A percentile compares a stretch with the other conserved stretches of the same genome.
Conservation (phyloP, 2,113 vertebrate species). For the Polypterus bichir region DNA sequence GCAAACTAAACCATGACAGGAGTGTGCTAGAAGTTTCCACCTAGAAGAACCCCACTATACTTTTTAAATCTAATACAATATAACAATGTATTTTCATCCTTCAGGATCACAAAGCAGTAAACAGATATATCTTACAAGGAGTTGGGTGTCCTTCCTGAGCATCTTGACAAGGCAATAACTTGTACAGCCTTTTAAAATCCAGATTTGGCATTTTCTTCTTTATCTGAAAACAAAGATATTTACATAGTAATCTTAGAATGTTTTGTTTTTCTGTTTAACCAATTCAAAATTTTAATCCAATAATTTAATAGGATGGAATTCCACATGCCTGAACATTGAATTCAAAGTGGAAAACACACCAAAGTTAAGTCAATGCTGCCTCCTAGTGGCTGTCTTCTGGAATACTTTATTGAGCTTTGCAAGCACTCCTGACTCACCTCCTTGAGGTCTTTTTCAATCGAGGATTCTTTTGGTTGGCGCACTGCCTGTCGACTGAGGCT, state of each 20-base stretch:
- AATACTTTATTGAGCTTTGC: background rate
- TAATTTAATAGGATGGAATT: no score
- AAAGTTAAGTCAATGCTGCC: background rate
- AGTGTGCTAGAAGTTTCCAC: no score
- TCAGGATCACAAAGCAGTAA: background rate
- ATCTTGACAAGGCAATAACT: constrained; percentile 16
- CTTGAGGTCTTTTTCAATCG: constrained; percentile 2
- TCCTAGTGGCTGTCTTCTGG: background rate
- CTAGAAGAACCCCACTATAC: no score
- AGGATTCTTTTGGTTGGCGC: background rate
- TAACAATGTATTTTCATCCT: background rate
- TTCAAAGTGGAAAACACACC: no score
- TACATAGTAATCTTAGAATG: no score
- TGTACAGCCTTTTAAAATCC: constrained; percentile 19
- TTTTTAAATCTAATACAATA: no score
- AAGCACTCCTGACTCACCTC: constrained; percentile 3
- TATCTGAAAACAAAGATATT: constrained; percentile 22
- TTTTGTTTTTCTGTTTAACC: no score
- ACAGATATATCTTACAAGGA: constrained; percentile 5
- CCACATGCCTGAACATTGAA: no score
- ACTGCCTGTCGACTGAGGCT: constrained; percentile 1
- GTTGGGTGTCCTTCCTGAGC: constrained; percentile 1
- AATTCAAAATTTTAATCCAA: no score
- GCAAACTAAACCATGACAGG: no score
- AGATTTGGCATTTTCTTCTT: constrained; percentile 22